Percentiles rank a stretch among this genome's conserved stretches.
These are phyloP conservation scores for Characodon lateralis DNA, from an alignment of 2,797 vertebrate species.

Conservation along the genomic window DNA sequence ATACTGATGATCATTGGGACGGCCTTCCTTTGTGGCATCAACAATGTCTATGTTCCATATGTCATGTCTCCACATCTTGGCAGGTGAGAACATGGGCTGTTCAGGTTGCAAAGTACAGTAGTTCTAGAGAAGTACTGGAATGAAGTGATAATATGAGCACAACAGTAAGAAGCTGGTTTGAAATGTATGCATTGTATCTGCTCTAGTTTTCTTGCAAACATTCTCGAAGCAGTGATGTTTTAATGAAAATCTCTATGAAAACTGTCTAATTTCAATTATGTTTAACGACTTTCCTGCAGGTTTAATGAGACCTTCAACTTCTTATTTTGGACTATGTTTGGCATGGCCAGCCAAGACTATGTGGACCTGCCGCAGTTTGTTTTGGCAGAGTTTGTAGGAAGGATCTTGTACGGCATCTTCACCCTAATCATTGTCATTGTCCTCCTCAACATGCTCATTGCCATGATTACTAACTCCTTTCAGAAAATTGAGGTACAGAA, in stretches of 20 bases:
- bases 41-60: conserved; percentile 92
- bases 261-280: neutral
- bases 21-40: conserved; percentile 91
- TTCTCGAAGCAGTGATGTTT: neutral
- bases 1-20: conserved; percentile 94
- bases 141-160: neutral
- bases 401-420: conserved; percentile 88
- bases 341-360: conserved; percentile 85
- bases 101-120: neutral
- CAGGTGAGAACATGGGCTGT: conserved; percentile 74
- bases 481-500: conserved; percentile 89
- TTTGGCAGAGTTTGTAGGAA: conserved; percentile 86
- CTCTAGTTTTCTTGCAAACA: conserved; percentile 4
- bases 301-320: conserved; percentile 92
- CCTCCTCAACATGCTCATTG: conserved; percentile 94
- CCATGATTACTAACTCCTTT: conserved; percentile 95
- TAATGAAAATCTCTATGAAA: neutral
- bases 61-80: conserved; percentile 84
- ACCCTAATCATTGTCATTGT: conserved; percentile 91
- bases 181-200: neutral
- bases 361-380: conserved; percentile 87
- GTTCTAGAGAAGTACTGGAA: neutral
- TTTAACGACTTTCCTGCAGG: conserved; percentile 60
- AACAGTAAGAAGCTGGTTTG: neutral
- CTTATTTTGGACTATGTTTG: conserved; percentile 95